phyloP scores from a whole-genome alignment of 2,888 invertebrate genomes.

The Thereva unica region DNA sequence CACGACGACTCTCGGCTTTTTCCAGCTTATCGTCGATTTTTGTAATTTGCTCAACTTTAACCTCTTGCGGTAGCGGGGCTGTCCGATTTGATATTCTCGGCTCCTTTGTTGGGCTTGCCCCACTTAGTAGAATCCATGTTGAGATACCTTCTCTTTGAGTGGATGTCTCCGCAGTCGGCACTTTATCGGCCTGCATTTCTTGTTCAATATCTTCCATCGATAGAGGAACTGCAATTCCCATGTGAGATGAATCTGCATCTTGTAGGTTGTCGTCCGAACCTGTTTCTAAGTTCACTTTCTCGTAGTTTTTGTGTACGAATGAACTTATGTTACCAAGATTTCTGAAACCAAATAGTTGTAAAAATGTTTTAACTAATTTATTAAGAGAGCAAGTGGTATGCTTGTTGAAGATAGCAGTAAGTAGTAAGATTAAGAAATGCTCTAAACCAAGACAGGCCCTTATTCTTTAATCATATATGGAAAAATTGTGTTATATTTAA shows the following conservation, averaged over 20 bases:
- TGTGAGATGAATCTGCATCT: conserved; percentile 59
- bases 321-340: too few species aligned
- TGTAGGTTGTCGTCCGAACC: not conserved
- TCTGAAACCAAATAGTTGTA: too few species aligned
- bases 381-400: too few species aligned
- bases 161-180: conserved; percentile 56
- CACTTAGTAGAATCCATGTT: conserved; percentile 75
- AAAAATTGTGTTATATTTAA: too few species aligned
- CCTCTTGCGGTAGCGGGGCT: conserved; percentile 11
- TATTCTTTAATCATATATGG: too few species aligned
- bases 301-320: conserved; percentile 18
- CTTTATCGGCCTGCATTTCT: conserved; percentile 50
- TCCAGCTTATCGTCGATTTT: conserved; percentile 30
- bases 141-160: conserved; percentile 71
- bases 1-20: conserved; percentile 2
- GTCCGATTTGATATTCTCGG: conserved; percentile 46
- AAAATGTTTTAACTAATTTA: too few species aligned
- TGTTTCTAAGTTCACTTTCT: conserved; percentile 5
- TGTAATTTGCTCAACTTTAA: conserved; percentile 42
- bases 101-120: conserved; percentile 58
- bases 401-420: too few species aligned
- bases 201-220: conserved; percentile 66
- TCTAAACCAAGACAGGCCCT: too few species aligned
- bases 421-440: too few species aligned
- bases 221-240: conserved; percentile 70